Conservation (phyloP, 2,888 invertebrate genomes). For the Steinernema hermaphroditum region DNA sequence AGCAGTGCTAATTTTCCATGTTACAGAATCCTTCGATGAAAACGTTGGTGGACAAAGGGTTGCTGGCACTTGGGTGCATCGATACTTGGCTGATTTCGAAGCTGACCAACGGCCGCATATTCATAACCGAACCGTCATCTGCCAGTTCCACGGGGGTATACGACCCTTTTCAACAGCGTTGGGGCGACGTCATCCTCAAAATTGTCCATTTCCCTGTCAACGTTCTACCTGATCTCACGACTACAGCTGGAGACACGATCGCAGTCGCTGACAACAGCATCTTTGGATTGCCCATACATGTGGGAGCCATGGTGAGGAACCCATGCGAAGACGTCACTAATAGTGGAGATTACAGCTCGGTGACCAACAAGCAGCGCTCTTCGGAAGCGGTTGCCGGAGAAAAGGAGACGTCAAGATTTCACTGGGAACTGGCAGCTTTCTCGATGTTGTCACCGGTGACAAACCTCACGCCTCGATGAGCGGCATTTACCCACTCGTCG, state of each 20-base stretch:
- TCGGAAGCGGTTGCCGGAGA: constrained; percentile 81
- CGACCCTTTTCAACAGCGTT: constrained; percentile 85
- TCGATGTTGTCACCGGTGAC: constrained; percentile 80
- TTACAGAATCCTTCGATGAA: constrained; percentile 70
- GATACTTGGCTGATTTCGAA: constrained; percentile 91
- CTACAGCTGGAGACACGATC: constrained; percentile 67
- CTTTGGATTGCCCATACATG: constrained; percentile 80
- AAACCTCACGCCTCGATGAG: constrained; percentile 79
- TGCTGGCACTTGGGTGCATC: constrained; percentile 77
- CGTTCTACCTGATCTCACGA: constrained; percentile 75
- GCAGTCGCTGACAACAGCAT: constrained; percentile 74
- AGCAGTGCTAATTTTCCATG: not conserved
- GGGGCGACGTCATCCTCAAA: constrained; percentile 78
- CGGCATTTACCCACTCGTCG: constrained; percentile 86
- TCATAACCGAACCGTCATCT: constrained; percentile 85
- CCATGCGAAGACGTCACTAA: constrained; percentile 6
- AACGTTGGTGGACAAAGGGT: constrained; percentile 74
- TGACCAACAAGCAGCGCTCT: constrained; percentile 85
- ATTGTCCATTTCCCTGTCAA: constrained; percentile 76
- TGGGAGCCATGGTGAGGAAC: constrained; percentile 76
- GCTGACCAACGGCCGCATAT: constrained; percentile 43
- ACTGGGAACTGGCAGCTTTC: constrained; percentile 87
- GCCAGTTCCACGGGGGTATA: constrained; percentile 88
- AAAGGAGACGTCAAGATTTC: constrained; percentile 82
- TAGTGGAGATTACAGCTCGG: constrained; percentile 75